These are phyloP conservation scores for Chrysopa pallens DNA, from an alignment of 1,140 invertebrate species.

Conservation along the genomic window DNA sequence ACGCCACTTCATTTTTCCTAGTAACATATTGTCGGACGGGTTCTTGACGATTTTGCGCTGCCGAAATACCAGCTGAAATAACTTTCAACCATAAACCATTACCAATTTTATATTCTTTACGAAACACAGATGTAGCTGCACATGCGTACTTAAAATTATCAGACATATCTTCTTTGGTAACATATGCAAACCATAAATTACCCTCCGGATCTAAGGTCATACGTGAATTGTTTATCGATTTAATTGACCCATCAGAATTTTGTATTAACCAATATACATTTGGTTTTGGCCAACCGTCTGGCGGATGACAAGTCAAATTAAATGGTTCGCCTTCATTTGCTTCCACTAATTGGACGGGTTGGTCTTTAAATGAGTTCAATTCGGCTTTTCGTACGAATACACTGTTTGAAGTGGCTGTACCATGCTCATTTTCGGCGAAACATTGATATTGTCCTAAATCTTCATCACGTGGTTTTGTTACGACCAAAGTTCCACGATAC, in stretches of 20 bases:
- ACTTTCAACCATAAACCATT: constrained; percentile 67
- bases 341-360: constrained; percentile 31
- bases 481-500: constrained; percentile 77
- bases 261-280: constrained; percentile 86
- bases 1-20: constrained; percentile 67
- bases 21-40: constrained; percentile 69
- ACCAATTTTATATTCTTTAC: constrained; percentile 81
- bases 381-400: constrained; percentile 91
- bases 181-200: constrained; percentile 85
- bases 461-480: constrained; percentile 72
- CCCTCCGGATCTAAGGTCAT: constrained; percentile 90
- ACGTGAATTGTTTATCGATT: constrained; percentile 78
- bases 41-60: constrained; percentile 53
- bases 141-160: constrained; percentile 75
- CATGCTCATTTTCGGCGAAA: constrained; percentile 89
- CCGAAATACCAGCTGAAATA: constrained; percentile 50
- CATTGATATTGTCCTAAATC: constrained; percentile 96
- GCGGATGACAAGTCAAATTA: constrained; percentile 72
- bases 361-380: constrained; percentile 77
- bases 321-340: constrained; percentile 77
- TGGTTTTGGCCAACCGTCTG: constrained; percentile 87
- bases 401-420: constrained; percentile 82
- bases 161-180: constrained; percentile 66
- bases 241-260: constrained; percentile 54
- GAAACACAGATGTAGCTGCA: constrained; percentile 68